Evolutionary conservation across 2,888 invertebrate genomes (phyloP), one percentile per base, ranked within the genome.

Genomic region (Altica lythri): DNA sequence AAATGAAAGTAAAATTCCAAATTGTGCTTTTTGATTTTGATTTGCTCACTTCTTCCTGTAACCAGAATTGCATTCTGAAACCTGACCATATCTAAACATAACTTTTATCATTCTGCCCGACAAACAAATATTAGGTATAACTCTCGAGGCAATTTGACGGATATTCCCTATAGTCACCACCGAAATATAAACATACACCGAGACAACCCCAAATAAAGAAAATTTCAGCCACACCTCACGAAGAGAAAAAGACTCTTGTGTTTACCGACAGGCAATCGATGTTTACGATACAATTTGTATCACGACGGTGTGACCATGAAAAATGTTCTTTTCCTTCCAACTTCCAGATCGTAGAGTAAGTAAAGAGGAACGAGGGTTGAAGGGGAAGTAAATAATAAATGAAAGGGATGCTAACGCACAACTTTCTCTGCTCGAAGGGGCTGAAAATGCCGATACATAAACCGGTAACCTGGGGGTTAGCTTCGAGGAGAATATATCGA

Each of bases 331-430:
- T 57, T 60, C 40, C n/a, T n/a, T n/a, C n/a, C n/a, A n/a, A n/a
- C n/a, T n/a, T n/a, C n/a, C n/a, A n/a, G n/a, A n/a, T 46, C 46
- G 42, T 48, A 45, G 53, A 55, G 45, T 48, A 57, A 46, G 47
- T 19, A 37, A 48, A 38, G 27, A 9, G 16, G 13, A 8, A 4
- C 27, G n/a, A 47, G 16, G 29, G 38, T 48, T 13, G 53, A 57
- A 64, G 63, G 65, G 67, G 66, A 61, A 65, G 59, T 67, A 61
- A 67, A 67, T 67, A 67, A 67, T 67, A 65, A 65, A 67, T 67
- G 66, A 63, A 57, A 61, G 63, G 63, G 65, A 61, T 57, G 63
- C 59, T 37, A 59, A 55, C 52, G 48, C 49, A 46, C 32, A 59
- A 52, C 56, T 55, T 53, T 57, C 56, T 45, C 38, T 55, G 54